A percentile compares a stretch with the other conserved stretches of the same genome.
Evolutionary conservation across 1,140 invertebrate species (phyloP).

Genomic region (Rhynchophorus ferrugineus): DNA sequence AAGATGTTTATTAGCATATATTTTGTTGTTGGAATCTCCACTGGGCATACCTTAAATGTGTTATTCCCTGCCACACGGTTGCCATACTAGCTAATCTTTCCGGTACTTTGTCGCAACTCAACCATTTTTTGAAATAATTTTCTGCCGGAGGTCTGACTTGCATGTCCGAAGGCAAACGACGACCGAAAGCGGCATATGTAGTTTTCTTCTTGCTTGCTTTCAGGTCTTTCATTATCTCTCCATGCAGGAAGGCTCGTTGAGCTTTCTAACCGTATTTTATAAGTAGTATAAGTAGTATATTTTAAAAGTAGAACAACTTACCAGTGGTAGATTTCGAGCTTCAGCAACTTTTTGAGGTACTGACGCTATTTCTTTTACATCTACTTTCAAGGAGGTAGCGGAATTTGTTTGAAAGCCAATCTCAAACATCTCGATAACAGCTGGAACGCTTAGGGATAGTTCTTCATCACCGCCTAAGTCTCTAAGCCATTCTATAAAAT

Average conservation of each 20-base stretch:
- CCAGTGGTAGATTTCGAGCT: slow-evolving; percentile 37
- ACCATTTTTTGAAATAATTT: slow-evolving; percentile 44
- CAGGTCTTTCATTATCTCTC: slow-evolving; percentile 45
- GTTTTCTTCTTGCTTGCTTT: slow-evolving; percentile 42
- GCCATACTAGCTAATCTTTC: slow-evolving; percentile 50
- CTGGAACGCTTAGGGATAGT: slow-evolving; percentile 40
- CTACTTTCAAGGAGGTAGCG: slow-evolving; percentile 42
- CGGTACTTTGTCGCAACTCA: slow-evolving; percentile 43
- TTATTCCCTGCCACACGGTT: slow-evolving; percentile 48
- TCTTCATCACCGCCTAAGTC: slow-evolving; percentile 41
- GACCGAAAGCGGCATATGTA: slow-evolving; percentile 43
- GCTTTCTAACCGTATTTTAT: slow-evolving; percentile 2
- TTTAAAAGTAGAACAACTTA: slow-evolving; percentile 27
- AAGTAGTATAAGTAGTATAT: neutral
- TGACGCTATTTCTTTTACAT: slow-evolving; percentile 44
- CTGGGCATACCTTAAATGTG: slow-evolving; percentile 43
- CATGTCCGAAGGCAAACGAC: slow-evolving; percentile 43
- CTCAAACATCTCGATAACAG: slow-evolving; percentile 47
- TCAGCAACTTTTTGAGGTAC: slow-evolving; percentile 42
- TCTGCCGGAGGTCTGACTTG: slow-evolving; percentile 46
- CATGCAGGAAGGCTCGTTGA: slow-evolving; percentile 35
- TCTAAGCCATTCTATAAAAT: slow-evolving; percentile 55
- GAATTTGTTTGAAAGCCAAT: slow-evolving; percentile 51
- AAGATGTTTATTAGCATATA: slow-evolving; percentile 1
- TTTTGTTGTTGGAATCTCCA: too few species aligned